phyloP scores from a whole-genome alignment of 2,888 invertebrate genomes.

The Leuctra nigra region DNA sequence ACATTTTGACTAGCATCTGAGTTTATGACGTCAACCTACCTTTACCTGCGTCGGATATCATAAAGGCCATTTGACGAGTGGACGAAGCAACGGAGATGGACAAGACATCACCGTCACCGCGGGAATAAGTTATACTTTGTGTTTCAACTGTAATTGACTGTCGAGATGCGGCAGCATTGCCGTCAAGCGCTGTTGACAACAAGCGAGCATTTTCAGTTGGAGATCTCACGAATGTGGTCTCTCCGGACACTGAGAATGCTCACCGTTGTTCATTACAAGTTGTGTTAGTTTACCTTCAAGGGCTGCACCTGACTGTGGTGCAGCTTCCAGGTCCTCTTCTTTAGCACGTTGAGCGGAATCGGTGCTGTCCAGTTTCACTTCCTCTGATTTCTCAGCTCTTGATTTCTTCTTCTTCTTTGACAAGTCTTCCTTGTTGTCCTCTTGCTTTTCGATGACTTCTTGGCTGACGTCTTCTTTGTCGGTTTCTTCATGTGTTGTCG shows the following conservation, averaged over 20 bases:
- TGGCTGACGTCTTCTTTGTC: conserved; percentile 4
- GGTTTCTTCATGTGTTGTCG: conserved; percentile 1
- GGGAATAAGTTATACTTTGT: conserved; percentile 43
- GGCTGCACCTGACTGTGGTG: conserved; percentile 27
- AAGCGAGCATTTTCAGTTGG: neutral
- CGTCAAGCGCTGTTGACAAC: neutral
- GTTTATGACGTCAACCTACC: no score
- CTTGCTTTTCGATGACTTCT: conserved; percentile 37
- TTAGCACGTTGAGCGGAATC: neutral
- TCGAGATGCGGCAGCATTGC: no score
- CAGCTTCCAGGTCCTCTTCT: conserved; percentile 33
- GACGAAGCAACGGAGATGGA: conserved; percentile 51
- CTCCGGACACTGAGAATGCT: neutral
- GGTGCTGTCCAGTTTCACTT: neutral
- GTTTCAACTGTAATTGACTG: conserved; percentile 21
- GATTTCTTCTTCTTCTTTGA: conserved; percentile 25
- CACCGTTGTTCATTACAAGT: neutral
- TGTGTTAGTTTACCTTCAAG: conserved; percentile 19
- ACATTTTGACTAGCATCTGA: neutral
- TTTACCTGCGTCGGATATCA: conserved; percentile 37
- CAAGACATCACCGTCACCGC: conserved; percentile 40
- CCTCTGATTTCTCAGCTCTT: conserved; percentile 20
- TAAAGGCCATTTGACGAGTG: conserved; percentile 50
- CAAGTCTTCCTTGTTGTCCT: conserved; percentile 34
- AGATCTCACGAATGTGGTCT: neutral